Evolutionary conservation across 2,113 vertebrate species (phyloP).

Genomic region (Lichenostomus cassidix): DNA sequence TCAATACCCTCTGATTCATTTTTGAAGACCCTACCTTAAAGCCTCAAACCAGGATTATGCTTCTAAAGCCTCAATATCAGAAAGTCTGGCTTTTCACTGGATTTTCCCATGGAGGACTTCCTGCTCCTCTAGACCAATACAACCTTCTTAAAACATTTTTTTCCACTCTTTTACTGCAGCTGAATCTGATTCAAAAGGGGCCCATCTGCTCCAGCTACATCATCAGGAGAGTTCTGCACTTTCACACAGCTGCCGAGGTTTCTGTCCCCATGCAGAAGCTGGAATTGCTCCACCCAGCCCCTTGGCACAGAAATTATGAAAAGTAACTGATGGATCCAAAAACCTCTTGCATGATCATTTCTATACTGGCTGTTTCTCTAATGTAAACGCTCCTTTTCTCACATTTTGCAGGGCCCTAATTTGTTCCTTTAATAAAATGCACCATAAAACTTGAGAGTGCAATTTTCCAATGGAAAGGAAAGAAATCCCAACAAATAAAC

Average conservation of each 20-base stretch:
- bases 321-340: not conserved
- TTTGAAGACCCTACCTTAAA: not conserved
- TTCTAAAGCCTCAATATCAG: not conserved
- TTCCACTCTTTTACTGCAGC: conserved; percentile 29
- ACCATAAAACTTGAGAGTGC: not conserved
- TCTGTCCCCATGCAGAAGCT: not conserved
- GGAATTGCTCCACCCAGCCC: not conserved
- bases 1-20: not conserved
- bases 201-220: conserved; percentile 45
- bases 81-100: conserved; percentile 3
- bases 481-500: not conserved
- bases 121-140: conserved; percentile 12
- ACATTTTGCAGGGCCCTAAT: not conserved
- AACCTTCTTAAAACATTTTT: not conserved
- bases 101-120: conserved; percentile 34
- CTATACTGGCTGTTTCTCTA: not conserved
- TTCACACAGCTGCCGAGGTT: conserved; percentile 15
- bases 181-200: conserved; percentile 55
- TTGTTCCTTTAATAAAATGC: not conserved
- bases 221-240: conserved; percentile 17
- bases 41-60: not conserved
- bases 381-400: not conserved
- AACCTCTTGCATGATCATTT: not conserved
- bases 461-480: not conserved
- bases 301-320: not conserved